These are phyloP conservation scores for Lepas anatifera DNA, from an alignment of 2,888 invertebrate genomes.

Conservation along the genomic window DNA sequence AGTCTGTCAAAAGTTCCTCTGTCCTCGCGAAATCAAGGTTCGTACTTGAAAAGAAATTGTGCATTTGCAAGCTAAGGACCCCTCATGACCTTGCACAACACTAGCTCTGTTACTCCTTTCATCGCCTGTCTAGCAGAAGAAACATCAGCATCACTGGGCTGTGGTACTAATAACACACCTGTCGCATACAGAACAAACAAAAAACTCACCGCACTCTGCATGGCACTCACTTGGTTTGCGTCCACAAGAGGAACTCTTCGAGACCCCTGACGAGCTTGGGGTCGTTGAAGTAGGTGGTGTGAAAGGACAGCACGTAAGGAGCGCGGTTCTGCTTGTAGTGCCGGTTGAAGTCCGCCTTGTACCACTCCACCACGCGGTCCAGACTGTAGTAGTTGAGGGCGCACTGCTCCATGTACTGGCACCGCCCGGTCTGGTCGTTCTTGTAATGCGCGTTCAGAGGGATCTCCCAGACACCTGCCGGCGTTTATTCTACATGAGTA, in stretches of 20 bases:
- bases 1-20: too few relatives aligned
- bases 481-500: too few relatives aligned
- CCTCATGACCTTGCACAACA: too few relatives aligned
- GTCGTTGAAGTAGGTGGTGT: conserved; percentile 92
- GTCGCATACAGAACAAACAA: too few relatives aligned
- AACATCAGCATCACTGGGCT: too few relatives aligned
- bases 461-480: conserved; percentile 83
- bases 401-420: conserved; percentile 83
- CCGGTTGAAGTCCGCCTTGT: conserved; percentile 74
- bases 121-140: too few relatives aligned
- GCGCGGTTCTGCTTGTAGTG: conserved; percentile 49
- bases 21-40: too few relatives aligned
- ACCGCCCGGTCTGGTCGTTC: conserved; percentile 74
- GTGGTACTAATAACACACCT: too few relatives aligned
- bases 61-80: too few relatives aligned
- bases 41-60: too few relatives aligned
- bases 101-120: too few relatives aligned
- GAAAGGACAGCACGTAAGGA: conserved; percentile 90
- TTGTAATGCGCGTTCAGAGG: conserved; percentile 71
- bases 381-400: conserved; percentile 74
- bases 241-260: conserved; percentile 69
- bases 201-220: too few relatives aligned
- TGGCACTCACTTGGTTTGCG: not conserved
- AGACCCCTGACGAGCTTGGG: conserved; percentile 68
- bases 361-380: conserved; percentile 53